Evolutionary conservation across 2,797 vertebrate genomes (phyloP).

Genomic region (Oryzias sinensis): DNA sequence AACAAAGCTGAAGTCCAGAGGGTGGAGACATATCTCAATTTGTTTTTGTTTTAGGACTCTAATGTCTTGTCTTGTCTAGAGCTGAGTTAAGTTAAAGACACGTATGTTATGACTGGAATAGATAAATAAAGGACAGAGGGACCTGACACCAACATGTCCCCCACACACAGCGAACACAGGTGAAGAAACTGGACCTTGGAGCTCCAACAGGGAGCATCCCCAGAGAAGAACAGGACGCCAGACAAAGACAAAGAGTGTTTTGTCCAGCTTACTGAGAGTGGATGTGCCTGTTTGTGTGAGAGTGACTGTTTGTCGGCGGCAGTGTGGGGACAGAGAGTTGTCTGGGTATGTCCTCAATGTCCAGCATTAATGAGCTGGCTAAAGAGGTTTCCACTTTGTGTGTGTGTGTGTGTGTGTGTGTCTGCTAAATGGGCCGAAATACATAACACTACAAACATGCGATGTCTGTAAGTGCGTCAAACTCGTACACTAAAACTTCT

Average conservation of each 20-base stretch:
- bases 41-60: neutral
- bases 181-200: conserved; percentile 1
- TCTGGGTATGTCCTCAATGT: conserved; percentile 28
- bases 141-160: conserved; percentile 3
- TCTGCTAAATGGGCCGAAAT: conserved; percentile 16
- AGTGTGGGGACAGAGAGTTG: conserved; percentile 31
- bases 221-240: conserved; percentile 13
- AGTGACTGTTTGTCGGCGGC: conserved; percentile 20
- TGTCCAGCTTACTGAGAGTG: conserved; percentile 34
- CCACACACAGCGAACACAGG: conserved; percentile 6
- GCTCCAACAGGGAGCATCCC: conserved; percentile 23
- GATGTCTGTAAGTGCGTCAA: conserved; percentile 4
- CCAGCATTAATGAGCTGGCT: conserved; percentile 30
- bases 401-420: conserved; percentile 2
- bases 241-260: conserved; percentile 60
- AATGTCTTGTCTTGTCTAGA: neutral
- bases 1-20: conserved; percentile 15
- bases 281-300: conserved; percentile 3
- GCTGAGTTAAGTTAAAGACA: neutral
- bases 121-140: neutral
- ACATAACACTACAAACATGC: conserved; percentile 8
- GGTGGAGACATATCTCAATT: conserved; percentile 21
- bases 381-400: conserved; percentile 11
- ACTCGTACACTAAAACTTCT: conserved; percentile 5
- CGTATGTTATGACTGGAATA: neutral